These are phyloP conservation scores for Portunus trituberculatus DNA, from an alignment of 1,140 invertebrate species.

Conservation along the genomic window DNA sequence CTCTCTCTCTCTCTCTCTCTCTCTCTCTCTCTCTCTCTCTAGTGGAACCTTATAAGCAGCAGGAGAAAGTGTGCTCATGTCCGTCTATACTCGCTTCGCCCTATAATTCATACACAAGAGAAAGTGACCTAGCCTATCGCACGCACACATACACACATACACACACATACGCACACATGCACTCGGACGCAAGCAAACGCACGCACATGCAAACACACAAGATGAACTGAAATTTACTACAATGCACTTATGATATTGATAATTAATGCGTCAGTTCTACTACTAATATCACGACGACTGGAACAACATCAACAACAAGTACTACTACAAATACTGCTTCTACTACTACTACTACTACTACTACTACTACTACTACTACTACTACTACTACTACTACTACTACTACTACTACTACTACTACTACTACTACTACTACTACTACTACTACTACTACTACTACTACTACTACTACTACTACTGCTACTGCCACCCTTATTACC, in stretches of 20 bases:
- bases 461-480: neutral
- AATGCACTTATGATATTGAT: too few species aligned
- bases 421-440: slow-evolving; percentile 13
- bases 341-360: slow-evolving; percentile 23
- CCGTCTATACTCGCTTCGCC: neutral
- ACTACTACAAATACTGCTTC: neutral
- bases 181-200: neutral
- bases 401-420: slow-evolving; percentile 12
- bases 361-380: neutral
- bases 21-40: slow-evolving; percentile 12
- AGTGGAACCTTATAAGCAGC: neutral
- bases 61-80: neutral
- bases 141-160: neutral
- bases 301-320: neutral
- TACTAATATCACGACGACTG: neutral
- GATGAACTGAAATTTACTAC: neutral
- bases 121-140: neutral
- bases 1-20: too few species aligned
- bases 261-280: neutral
- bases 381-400: slow-evolving; percentile 12
- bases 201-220: neutral
- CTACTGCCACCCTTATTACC: neutral
- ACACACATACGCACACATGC: neutral
- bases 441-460: slow-evolving; percentile 13
- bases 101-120: slow-evolving; percentile 3